These are phyloP conservation scores for Oncopeltus fasciatus DNA, from an alignment of 1,140 invertebrate species.

Conservation along the genomic window DNA sequence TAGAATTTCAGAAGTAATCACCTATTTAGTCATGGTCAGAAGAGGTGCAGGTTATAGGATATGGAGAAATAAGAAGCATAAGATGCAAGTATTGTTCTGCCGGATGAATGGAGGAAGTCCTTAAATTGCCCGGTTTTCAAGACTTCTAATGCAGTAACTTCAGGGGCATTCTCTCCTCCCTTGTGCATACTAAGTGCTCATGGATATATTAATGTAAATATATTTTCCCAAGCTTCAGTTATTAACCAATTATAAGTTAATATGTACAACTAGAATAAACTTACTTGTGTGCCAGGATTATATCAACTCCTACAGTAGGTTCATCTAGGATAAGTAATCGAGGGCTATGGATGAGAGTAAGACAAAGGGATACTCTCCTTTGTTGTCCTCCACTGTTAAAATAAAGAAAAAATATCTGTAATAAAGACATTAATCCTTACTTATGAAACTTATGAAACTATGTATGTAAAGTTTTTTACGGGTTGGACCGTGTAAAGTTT, in stretches of 20 bases:
- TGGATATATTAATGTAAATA: background rate
- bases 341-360: slow-evolving; percentile 1
- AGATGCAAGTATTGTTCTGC: too few relatives aligned
- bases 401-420: background rate
- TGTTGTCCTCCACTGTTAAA: slow-evolving; percentile 9
- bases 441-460: background rate
- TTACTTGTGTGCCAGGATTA: slow-evolving; percentile 1
- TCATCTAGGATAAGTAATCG: slow-evolving; percentile 1
- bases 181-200: background rate
- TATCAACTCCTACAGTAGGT: slow-evolving; percentile 6
- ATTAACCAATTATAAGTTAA: background rate
- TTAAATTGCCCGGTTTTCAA: too few relatives aligned
- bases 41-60: too few relatives aligned
- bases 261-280: background rate
- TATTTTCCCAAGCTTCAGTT: background rate
- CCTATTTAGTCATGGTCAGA: too few relatives aligned
- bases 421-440: background rate
- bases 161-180: background rate
- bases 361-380: background rate
- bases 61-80: too few relatives aligned
- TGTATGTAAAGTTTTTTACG: background rate
- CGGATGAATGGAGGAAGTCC: background rate
- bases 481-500: too few relatives aligned
- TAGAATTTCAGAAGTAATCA: too few relatives aligned
- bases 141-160: too few relatives aligned